A percentile compares a stretch with the other conserved stretches of the same genome.
phyloP scores from a whole-genome alignment of 53 echinoderm and acorn worm genomes.

The Astropecten irregularis region DNA sequence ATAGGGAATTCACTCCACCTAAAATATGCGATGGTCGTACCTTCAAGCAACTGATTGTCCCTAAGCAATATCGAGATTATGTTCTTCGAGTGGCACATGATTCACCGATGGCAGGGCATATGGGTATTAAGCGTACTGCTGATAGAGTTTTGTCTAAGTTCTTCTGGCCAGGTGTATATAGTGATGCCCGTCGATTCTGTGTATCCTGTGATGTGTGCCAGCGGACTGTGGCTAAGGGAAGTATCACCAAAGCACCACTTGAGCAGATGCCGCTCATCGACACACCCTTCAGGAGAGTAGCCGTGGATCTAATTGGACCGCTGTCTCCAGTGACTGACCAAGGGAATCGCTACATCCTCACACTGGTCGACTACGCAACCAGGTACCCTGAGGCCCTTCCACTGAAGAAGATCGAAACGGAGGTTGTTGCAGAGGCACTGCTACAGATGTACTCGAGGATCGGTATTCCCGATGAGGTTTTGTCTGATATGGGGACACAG shows the following conservation, averaged over 20 bases:
- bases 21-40: not conserved
- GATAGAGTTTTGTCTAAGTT: conserved; percentile 41
- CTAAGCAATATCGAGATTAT: not conserved
- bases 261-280: conserved; percentile 46
- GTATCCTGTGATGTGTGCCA: conserved; percentile 45
- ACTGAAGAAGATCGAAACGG: conserved; percentile 22
- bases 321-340: conserved; percentile 46
- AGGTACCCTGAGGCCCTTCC: conserved; percentile 55
- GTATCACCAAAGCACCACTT: conserved; percentile 8
- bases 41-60: conserved; percentile 24
- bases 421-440: conserved; percentile 44
- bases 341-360: conserved; percentile 53
- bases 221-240: conserved; percentile 23
- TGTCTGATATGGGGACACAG: conserved; percentile 54
- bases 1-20: conserved; percentile 32
- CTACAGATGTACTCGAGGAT: conserved; percentile 24
- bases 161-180: conserved; percentile 56
- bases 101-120: conserved; percentile 42
- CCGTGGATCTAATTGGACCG: conserved; percentile 44
- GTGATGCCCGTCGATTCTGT: conserved; percentile 30
- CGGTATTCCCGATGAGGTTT: conserved; percentile 37
- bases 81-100: conserved; percentile 57
- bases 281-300: conserved; percentile 35
- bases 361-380: conserved; percentile 53
- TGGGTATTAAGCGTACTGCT: conserved; percentile 26